phyloP scores from a whole-genome alignment of 1,140 invertebrate genomes.

The Asobara japonica region DNA sequence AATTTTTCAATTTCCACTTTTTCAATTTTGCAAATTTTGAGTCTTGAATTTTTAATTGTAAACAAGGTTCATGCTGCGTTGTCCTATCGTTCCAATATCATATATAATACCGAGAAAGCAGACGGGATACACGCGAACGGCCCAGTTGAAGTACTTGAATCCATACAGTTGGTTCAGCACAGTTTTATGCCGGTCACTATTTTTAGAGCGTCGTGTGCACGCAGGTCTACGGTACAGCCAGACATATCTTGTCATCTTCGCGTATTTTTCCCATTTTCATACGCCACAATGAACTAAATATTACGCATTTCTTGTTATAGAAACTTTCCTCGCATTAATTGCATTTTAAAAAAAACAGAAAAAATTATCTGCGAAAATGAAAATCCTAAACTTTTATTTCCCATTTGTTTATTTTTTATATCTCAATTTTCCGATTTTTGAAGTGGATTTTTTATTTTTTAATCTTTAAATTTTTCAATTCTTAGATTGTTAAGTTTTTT shows the following conservation, averaged over 20 bases:
- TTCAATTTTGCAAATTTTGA: neutral
- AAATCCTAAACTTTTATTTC: too few relatives aligned
- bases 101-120: constrained; percentile 15
- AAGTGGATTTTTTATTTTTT: too few relatives aligned
- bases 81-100: neutral
- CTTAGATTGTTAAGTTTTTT: too few relatives aligned
- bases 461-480: too few relatives aligned
- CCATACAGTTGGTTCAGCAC: constrained; percentile 34
- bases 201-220: constrained; percentile 46
- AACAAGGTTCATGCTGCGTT: neutral
- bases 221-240: constrained; percentile 19
- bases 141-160: constrained; percentile 22
- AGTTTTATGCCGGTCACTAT: constrained; percentile 46
- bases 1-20: too few relatives aligned
- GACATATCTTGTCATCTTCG: neutral
- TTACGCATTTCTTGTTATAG: too few relatives aligned
- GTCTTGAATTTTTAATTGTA: neutral
- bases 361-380: too few relatives aligned
- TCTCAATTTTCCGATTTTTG: too few relatives aligned
- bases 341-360: too few relatives aligned
- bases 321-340: too few relatives aligned
- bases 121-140: constrained; percentile 39
- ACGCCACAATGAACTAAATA: too few relatives aligned
- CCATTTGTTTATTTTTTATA: too few relatives aligned
- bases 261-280: constrained; percentile 19